Evolutionary conservation across 1,140 invertebrate genomes (phyloP), one percentile per base, ranked within the genome.

Genomic region (Daktulosphaira vitifoliae): DNA sequence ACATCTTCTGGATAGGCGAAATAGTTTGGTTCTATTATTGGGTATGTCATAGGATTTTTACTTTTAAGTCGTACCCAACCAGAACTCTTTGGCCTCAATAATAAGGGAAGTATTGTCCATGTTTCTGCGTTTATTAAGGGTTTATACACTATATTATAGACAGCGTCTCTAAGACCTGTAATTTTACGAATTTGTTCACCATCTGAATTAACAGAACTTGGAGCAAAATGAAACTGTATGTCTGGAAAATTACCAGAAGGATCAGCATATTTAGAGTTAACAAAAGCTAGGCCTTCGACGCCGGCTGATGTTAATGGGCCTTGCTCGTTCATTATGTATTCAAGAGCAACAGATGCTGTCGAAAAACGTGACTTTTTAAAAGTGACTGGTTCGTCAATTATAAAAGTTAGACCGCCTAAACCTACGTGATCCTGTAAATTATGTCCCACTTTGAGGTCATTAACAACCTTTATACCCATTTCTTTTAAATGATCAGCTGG

Each of bases 21-120:
- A 71, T 95, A 95, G 71, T 93, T 93, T 0, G 94, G 92, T 73
- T 90, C 87, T n/a, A 98, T 88, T 3, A 87, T 81, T 0, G 93
- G 93, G 70, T 87, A 81, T 2, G 87, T 80, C 9, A 84, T 80
- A 0, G 93, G 93, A 76, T 97, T 86, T 25, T 76, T 79, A 33
- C 82, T 89, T 65, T 82, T 82, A 1, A 96, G 71, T n/a, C 83
- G 80, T 5, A 96, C 77, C 81, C 84, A 85, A 0, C 92, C 92
- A 0, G 81, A 81, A 72, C 90, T 93, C 71, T 84, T 85, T 0
- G 92, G 91, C 4, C 92, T 78, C 29, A 95, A 73, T 1, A 92
- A 71, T 1, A 91, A 73, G 0, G 89, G 90, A 13, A 92, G 74
- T 66, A 92, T 86, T 0, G 87, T 87, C 87, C 89, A 92, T 0